phyloP scores from a whole-genome alignment of 2,888 invertebrate genomes.

The Luperina testacea region DNA sequence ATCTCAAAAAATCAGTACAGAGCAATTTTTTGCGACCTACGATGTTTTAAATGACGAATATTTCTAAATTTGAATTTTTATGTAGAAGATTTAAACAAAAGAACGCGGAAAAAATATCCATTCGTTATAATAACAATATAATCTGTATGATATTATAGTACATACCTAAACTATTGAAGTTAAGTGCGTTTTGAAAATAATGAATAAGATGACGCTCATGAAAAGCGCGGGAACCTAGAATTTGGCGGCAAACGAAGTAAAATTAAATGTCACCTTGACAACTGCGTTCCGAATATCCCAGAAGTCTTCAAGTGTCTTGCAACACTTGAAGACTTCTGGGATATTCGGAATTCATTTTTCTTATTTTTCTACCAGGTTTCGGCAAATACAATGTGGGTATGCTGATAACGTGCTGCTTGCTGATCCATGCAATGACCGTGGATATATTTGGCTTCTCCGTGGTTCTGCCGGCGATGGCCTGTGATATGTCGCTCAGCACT shows the following conservation, averaged over 20 bases:
- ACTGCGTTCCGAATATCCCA: background rate
- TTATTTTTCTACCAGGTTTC: constrained; percentile 86
- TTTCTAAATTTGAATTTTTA: no score
- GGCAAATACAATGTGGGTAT: constrained; percentile 91
- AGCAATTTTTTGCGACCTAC: no score
- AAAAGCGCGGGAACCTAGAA: background rate
- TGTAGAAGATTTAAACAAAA: no score
- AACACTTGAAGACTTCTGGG: no score
- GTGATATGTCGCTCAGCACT: constrained; percentile 91
- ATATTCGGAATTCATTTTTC: no score
- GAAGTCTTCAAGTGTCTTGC: background rate
- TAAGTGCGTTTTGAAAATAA: no score
- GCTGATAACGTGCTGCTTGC: constrained; percentile 88
- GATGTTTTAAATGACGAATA: no score
- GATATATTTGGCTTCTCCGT: constrained; percentile 85
- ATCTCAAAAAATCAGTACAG: no score
- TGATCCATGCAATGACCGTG: constrained; percentile 83
- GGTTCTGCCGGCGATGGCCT: constrained; percentile 92
- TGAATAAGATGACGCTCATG: background rate
- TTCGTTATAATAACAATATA: no score
- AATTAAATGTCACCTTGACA: constrained; percentile 11
- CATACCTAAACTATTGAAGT: no score
- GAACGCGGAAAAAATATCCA: no score
- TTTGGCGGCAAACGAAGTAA: background rate
- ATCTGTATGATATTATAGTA: no score